A percentile compares a stretch with the other conserved stretches of the same genome.
Evolutionary conservation across 2,888 invertebrate species (phyloP).

Genomic region (Metellina segmentata): DNA sequence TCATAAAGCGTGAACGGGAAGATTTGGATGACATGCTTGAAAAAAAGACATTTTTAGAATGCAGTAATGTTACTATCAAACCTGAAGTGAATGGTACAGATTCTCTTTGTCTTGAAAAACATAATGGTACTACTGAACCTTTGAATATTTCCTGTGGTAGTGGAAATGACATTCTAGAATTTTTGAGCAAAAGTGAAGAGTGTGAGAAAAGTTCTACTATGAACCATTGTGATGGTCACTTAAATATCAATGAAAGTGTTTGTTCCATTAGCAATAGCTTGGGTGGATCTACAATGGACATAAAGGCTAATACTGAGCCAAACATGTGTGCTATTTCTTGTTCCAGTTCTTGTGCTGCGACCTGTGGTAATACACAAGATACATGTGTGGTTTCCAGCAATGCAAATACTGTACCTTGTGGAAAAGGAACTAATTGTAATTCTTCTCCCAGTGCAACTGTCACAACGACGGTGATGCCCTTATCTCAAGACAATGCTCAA

Average conservation of each 20-base stretch:
- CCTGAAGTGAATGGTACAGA: conserved; percentile 71
- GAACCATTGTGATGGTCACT: conserved; percentile 75
- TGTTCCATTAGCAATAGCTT: conserved; percentile 59
- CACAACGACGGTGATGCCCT: conserved; percentile 34
- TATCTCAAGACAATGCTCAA: conserved; percentile 62
- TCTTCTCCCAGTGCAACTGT: conserved; percentile 44
- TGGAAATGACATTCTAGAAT: conserved; percentile 64
- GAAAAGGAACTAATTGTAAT: conserved; percentile 55
- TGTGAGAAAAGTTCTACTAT: conserved; percentile 58
- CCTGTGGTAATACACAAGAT: conserved; percentile 63
- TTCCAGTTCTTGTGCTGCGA: conserved; percentile 54
- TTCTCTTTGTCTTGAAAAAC: conserved; percentile 66
- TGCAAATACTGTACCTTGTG: conserved; percentile 38
- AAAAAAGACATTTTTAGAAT: conserved; percentile 73
- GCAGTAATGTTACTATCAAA: conserved; percentile 63
- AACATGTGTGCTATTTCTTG: conserved; percentile 70
- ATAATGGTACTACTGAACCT: conserved; percentile 45
- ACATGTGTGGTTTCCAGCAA: conserved; percentile 31
- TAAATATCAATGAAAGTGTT: conserved; percentile 67
- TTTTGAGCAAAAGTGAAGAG: conserved; percentile 66
- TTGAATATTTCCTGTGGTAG: conserved; percentile 46
- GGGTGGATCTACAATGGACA: conserved; percentile 70
- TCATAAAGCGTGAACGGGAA: conserved; percentile 65
- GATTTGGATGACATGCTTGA: conserved; percentile 76
- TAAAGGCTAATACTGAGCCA: conserved; percentile 61